phyloP scores from a whole-genome alignment of 2,113 vertebrate species.

The Aegotheles bennettii region DNA sequence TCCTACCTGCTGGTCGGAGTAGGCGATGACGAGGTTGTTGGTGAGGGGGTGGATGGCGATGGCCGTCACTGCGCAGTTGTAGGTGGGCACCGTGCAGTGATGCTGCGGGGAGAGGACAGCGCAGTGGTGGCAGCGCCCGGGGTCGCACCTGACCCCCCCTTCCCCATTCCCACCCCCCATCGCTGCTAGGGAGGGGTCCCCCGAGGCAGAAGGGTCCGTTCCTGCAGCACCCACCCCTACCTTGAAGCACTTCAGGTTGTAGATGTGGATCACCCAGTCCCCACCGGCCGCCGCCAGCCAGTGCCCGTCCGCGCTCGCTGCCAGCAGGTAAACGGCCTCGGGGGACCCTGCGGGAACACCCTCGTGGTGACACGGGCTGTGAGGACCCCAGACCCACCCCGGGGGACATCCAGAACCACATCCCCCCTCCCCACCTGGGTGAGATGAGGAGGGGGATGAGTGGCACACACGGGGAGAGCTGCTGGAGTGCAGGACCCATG shows the following conservation, averaged over 20 bases:
- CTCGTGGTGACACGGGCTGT: fast-evolving
- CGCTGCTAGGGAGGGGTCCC: not conserved
- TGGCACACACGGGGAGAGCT: not conserved
- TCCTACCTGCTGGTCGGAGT: slow-evolving; percentile 92
- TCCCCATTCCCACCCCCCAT: not conserved
- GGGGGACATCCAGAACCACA: fast-evolving
- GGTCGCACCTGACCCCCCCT: fast-evolving
- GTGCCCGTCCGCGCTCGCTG: slow-evolving; percentile 77
- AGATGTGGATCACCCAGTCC: slow-evolving; percentile 79
- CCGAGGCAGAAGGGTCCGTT: not conserved
- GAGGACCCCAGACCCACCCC: not conserved
- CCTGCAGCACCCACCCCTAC: slow-evolving; percentile 58
- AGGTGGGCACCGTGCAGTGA: slow-evolving; percentile 83
- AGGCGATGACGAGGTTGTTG: slow-evolving; percentile 81
- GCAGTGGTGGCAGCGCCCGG: fast-evolving
- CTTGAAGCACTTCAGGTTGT: slow-evolving; percentile 78
- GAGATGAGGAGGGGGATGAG: too few species aligned
- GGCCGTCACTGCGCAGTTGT: slow-evolving; percentile 84
- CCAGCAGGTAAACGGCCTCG: slow-evolving; percentile 81
- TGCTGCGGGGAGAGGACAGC: slow-evolving; percentile 57
- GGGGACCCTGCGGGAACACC: slow-evolving; percentile 65
- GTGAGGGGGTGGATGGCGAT: slow-evolving; percentile 83
- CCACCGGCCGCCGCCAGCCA: slow-evolving; percentile 84
- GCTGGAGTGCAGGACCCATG: fast-evolving
- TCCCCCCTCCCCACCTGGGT: fast-evolving